phyloP scores from a whole-genome alignment of 2,113 vertebrate genomes.

The Parotia lawesii region DNA sequence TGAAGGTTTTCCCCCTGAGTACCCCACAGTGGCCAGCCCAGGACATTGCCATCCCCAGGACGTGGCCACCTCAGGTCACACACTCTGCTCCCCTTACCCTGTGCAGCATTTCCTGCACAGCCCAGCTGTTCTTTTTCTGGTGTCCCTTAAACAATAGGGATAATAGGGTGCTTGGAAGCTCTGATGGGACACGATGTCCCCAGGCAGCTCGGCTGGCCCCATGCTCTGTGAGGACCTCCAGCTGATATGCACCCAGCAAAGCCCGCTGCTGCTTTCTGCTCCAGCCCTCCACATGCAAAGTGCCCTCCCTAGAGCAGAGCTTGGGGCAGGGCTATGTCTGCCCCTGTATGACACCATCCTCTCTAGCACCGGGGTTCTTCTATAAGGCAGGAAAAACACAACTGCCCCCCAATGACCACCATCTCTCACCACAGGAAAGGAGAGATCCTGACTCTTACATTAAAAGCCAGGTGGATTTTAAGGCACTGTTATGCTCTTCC shows the following conservation, averaged over 20 bases:
- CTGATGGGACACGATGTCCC: background rate
- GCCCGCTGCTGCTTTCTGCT: background rate
- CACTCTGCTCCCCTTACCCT: background rate
- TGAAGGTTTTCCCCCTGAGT: background rate
- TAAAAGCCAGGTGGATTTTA: background rate
- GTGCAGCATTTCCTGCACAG: background rate
- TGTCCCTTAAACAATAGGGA: background rate
- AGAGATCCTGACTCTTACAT: background rate
- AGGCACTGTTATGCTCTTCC: background rate
- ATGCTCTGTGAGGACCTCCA: background rate
- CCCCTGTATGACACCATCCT: background rate
- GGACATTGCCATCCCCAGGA: background rate
- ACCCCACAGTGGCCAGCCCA: background rate
- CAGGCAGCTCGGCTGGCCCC: background rate
- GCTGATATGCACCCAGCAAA: background rate
- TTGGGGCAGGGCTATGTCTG: background rate
- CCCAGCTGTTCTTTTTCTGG: background rate
- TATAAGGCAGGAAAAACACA: background rate
- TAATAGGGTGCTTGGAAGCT: background rate
- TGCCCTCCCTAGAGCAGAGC: background rate
- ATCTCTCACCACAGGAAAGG: background rate
- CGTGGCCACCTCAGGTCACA: rapidly evolving
- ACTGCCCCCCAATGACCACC: background rate
- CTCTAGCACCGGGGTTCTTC: background rate
- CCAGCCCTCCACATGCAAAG: background rate